Percentiles rank a stretch among this genome's conserved stretches.
Conservation (phyloP, 1,140 invertebrate genomes). For the Rhysida immarginata region DNA sequence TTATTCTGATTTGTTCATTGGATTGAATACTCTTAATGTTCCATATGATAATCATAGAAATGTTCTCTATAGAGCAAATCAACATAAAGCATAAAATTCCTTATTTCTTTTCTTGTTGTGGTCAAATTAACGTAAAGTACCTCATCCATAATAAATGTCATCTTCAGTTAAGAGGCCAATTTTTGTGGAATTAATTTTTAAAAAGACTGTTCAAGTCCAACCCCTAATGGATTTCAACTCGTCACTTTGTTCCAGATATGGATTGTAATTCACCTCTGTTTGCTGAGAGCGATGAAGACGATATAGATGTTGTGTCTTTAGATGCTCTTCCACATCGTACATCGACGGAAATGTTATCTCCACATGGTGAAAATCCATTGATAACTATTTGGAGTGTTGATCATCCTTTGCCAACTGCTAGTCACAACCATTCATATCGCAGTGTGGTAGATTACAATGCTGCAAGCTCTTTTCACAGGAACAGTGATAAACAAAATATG, state of each 20-base stretch:
- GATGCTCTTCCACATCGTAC: constrained; percentile 8
- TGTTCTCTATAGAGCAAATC: no score
- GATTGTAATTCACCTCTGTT: constrained; percentile 8
- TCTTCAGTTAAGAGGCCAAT: no score
- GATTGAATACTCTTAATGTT: no score
- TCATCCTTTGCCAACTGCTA: background rate
- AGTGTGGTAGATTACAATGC: background rate
- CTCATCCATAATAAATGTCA: no score
- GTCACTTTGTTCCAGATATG: constrained; percentile 7
- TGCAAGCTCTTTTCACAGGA: background rate
- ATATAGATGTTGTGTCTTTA: constrained; percentile 22
- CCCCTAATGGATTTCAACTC: no score
- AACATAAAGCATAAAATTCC: no score
- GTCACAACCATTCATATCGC: background rate
- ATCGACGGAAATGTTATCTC: background rate
- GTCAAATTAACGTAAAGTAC: no score
- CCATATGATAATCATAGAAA: no score
- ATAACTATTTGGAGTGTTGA: background rate
- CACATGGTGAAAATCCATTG: background rate
- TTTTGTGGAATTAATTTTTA: no score
- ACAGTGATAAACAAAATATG: background rate
- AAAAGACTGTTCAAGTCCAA: no score
- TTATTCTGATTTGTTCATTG: no score
- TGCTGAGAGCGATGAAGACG: constrained; percentile 17
- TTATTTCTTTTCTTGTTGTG: no score